Base-by-base conservation (phyloP, 2,888 invertebrate species). In the Epiperipatus broadwayi region DNA sequence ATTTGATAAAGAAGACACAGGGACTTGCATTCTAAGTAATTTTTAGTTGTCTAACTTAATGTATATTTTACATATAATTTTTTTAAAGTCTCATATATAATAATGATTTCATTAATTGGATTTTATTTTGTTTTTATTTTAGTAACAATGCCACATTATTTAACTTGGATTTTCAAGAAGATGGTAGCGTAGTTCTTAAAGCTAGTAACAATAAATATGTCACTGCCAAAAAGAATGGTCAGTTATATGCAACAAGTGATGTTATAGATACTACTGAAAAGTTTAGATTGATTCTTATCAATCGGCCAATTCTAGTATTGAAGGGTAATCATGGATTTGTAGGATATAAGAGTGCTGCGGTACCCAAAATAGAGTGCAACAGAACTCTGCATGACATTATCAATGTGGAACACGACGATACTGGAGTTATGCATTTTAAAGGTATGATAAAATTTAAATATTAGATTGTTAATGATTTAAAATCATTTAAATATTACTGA, bases 261-360 rank as follows among this genome's bases (percentile, higher is more conserved):
- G 58, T 67, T 43, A 73, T 78, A 46, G 79, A 80, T 48, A 83
- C 83, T 49, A 79, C 77, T 54, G 81, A 84, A 68, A 81, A 81
- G 64, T 91, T 85, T 64, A 80, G 74, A 65, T 84, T 91, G 68
- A 85, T 85, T 56, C 73, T 87, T 53, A 83, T 85, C 56, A 87
- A 87, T 67, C 73, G 84, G 55, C 89, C 91, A 5, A 80, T 87
- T 54, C 65, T 93, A 56, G 85, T 93, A 52, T 66, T 93, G 53
- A 84, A 87, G 63, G 80, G 81, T 56, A 89, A 91, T 56, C 85
- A 85, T 62, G 93, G 93, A 29, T 91, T 87, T 61, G 87, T 93
- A 41, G 91, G 91, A 1, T 80, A 78, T 52, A 87, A 85, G 63
- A 70, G 72, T 37, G 64, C 71, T 1, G 68, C 49, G 2, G 78